Conservation (phyloP, 2,113 vertebrate species). For the Chaenocephalus aceratus region DNA sequence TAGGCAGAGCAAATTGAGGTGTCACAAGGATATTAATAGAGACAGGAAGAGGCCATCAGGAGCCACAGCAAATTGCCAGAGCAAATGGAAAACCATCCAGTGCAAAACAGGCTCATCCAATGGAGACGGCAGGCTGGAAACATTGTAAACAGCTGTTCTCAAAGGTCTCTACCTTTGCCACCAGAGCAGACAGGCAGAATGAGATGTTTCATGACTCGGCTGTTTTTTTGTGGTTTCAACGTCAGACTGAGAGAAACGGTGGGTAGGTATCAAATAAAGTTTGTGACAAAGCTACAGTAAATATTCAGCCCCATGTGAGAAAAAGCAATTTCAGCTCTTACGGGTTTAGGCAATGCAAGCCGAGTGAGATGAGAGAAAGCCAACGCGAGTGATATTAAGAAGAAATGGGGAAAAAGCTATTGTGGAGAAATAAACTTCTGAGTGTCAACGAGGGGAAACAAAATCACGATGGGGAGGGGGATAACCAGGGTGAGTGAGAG, state of each 20-base stretch:
- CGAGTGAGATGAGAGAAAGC: constrained; percentile 33
- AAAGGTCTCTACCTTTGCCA: background rate
- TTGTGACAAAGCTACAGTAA: constrained; percentile 48
- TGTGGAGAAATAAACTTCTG: constrained; percentile 45
- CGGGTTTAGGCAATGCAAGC: constrained; percentile 51
- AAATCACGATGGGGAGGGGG: constrained; percentile 38
- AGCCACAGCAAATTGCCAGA: constrained; percentile 55
- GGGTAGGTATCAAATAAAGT: constrained; percentile 46
- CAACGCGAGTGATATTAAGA: constrained; percentile 52
- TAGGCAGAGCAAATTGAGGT: constrained; percentile 54
- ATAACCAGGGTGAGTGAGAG: constrained; percentile 22
- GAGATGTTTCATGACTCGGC: constrained; percentile 35
- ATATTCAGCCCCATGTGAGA: constrained; percentile 44
- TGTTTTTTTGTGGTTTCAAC: constrained; percentile 15
- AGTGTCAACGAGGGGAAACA: constrained; percentile 36
- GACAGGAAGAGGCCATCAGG: constrained; percentile 46
- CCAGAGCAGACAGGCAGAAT: constrained; percentile 15
- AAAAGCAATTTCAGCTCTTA: constrained; percentile 61
- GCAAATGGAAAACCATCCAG: constrained; percentile 51
- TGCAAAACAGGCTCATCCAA: constrained; percentile 56
- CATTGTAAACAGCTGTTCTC: constrained; percentile 61
- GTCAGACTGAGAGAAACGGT: constrained; percentile 8
- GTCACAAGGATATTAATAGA: constrained; percentile 72
- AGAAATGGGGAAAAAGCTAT: constrained; percentile 39
- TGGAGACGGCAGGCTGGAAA: constrained; percentile 49